A percentile compares a stretch with the other conserved stretches of the same genome.
phyloP scores from a whole-genome alignment of 2,888 invertebrate species.

The Hirtodrosophila confusa region DNA sequence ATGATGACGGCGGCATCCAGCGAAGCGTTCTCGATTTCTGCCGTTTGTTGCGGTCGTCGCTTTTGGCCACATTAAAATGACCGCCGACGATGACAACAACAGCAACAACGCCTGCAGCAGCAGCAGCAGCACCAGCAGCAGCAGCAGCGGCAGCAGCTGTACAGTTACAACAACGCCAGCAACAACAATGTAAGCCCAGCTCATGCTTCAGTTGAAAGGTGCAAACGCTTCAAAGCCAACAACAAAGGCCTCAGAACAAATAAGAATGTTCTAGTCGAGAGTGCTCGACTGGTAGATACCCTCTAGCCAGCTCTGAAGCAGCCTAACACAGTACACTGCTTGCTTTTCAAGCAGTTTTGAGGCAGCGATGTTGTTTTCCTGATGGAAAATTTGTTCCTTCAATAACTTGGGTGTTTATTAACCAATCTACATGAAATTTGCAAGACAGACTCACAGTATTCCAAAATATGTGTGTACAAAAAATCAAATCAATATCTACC shows the following conservation, averaged over 20 bases:
- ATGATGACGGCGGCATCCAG: slow-evolving; percentile 58
- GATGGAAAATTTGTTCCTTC: too few species aligned
- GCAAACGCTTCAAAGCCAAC: slow-evolving; percentile 50
- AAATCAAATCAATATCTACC: not conserved
- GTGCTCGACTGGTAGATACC: too few species aligned
- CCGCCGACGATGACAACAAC: slow-evolving; percentile 68
- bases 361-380: too few species aligned
- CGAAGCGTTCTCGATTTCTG: slow-evolving; percentile 80
- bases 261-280: too few species aligned
- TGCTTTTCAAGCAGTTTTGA: too few species aligned
- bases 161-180: slow-evolving; percentile 31
- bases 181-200: slow-evolving; percentile 59
- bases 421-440: too few species aligned
- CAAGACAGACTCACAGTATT: too few species aligned
- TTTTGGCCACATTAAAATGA: slow-evolving; percentile 80
- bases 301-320: too few species aligned
- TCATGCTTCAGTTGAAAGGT: slow-evolving; percentile 62
- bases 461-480: too few species aligned
- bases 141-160: slow-evolving; percentile 24
- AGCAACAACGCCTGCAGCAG: slow-evolving; percentile 15
- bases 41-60: slow-evolving; percentile 74
- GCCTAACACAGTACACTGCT: too few species aligned
- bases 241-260: slow-evolving; percentile 10
- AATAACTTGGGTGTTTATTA: too few species aligned
- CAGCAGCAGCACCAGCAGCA: slow-evolving; percentile 4